phyloP scores from a whole-genome alignment of 35 echinoderm and acorn worm species.

The Lytechinus variegatus region DNA sequence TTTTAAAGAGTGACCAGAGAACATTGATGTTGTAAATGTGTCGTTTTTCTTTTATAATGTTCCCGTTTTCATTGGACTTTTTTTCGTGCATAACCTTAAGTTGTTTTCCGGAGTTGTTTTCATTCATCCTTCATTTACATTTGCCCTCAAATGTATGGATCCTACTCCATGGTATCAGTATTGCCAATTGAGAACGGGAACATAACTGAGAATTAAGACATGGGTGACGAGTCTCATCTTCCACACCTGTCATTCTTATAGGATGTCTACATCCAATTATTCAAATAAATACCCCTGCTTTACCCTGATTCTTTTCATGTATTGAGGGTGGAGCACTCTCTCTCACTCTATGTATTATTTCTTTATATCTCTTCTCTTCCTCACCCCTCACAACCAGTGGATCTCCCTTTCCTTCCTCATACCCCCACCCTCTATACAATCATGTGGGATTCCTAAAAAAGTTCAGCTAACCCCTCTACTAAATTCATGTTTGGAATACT shows the following conservation, averaged over 20 bases:
- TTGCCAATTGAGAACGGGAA: too few species aligned
- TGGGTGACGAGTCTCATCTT: background rate
- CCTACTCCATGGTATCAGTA: too few species aligned
- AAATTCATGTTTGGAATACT: background rate
- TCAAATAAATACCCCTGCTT: background rate
- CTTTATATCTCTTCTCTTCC: background rate
- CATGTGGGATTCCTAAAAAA: background rate
- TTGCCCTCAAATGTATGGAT: too few species aligned
- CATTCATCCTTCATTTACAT: too few species aligned
- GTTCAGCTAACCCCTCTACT: background rate
- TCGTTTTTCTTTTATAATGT: too few species aligned
- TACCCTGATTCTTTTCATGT: background rate
- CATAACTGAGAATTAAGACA: background rate
- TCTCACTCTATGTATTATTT: background rate
- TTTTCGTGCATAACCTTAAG: too few species aligned
- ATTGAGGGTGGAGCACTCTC: background rate
- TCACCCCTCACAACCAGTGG: background rate
- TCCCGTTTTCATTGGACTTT: too few species aligned
- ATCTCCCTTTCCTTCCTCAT: background rate
- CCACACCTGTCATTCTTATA: conserved; percentile 23
- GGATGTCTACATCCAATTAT: conserved; percentile 31
- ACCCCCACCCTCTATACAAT: too few species aligned
- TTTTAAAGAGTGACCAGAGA: too few species aligned
- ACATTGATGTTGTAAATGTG: too few species aligned
- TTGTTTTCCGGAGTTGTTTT: too few species aligned